Base-by-base conservation (phyloP, 2,113 vertebrate species). In the Solea solea region DNA sequence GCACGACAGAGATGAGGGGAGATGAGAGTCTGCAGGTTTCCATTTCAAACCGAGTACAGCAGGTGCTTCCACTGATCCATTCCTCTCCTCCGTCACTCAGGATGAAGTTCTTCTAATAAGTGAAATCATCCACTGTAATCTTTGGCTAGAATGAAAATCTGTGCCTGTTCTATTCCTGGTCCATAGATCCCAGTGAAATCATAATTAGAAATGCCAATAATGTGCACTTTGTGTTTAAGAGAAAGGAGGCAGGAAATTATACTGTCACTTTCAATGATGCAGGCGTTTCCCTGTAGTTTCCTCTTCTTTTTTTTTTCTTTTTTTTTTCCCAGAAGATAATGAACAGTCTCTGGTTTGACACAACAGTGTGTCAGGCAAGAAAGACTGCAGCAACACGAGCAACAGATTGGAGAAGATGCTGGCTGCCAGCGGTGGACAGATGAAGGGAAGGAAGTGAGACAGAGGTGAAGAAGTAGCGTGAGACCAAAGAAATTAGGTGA, bases 261-360 rank as follows among this genome's bases (percentile, higher is more conserved):
- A 78, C 86, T 90, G 91, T 86, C 88, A 89, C 63, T 88, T 86
- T 88, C 85, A 86, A 88, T 90, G 82, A 87, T 84, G 85, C 85
- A 84, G 81, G 83, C 83, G 69, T 82, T 80, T 74, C 80, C 69
- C 79, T 79, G 69, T 83, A 85, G 72, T 89, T 90, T 21, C 21
- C 21, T 21, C 21, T 21, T 21, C 1, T 21, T 21, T 21, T 21
- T 21, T 21, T 21, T 21, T 21, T 21, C 21, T 21, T 82, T 70
- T 65, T 40, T 15, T 49, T 51, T 51, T 16, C 16, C 7, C 15
- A 73, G 73, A 74, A 80, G 76, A 89, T 89, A 92, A 92, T 89
- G 76, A 91, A 86, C 78, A 74, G 82, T 87, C 79, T 74, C 83
- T 86, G 69, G 49, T 83, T 83, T 76, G 84, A 81, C 73, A 72